Percentiles rank a stretch among this genome's conserved stretches.
Conservation (phyloP, 2,797 vertebrate species). For the Pyrocephalus nanus region DNA sequence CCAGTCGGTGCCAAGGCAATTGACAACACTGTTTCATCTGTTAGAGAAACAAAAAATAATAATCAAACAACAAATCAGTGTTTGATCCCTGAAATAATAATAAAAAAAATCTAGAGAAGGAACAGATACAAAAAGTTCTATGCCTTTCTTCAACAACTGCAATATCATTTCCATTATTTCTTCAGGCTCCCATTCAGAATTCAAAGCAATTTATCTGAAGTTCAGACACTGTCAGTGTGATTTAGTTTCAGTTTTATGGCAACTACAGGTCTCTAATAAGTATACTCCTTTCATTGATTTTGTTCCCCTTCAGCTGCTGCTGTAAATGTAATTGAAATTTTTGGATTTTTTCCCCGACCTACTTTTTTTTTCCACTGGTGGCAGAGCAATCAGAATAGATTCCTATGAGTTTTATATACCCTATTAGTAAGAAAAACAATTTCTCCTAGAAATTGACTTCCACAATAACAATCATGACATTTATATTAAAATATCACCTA, state of each 20-base stretch:
- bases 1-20: not conserved
- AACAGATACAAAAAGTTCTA: conserved; percentile 64
- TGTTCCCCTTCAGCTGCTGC: conserved; percentile 77
- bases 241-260: conserved; percentile 83
- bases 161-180: conserved; percentile 82
- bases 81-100: conserved; percentile 52
- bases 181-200: conserved; percentile 76
- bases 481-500: not conserved
- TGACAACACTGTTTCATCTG: not conserved
- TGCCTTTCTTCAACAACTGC: conserved; percentile 53
- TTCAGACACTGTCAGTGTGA: conserved; percentile 81
- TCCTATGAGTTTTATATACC: conserved; percentile 40
- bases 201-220: conserved; percentile 83
- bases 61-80: conserved; percentile 35
- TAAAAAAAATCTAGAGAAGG: conserved; percentile 36
- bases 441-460: conserved; percentile 19
- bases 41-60: conserved; percentile 35
- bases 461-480: not conserved
- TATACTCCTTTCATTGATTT: conserved; percentile 82
- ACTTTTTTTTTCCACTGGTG: conserved; percentile 58
- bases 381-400: conserved; percentile 42
- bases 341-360: conserved; percentile 28
- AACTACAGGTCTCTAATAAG: conserved; percentile 81
- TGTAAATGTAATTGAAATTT: conserved; percentile 82
- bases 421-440: conserved; percentile 59